These are phyloP conservation scores for Eilema caniola DNA, from an alignment of 2,888 invertebrate genomes.

Conservation along the genomic window DNA sequence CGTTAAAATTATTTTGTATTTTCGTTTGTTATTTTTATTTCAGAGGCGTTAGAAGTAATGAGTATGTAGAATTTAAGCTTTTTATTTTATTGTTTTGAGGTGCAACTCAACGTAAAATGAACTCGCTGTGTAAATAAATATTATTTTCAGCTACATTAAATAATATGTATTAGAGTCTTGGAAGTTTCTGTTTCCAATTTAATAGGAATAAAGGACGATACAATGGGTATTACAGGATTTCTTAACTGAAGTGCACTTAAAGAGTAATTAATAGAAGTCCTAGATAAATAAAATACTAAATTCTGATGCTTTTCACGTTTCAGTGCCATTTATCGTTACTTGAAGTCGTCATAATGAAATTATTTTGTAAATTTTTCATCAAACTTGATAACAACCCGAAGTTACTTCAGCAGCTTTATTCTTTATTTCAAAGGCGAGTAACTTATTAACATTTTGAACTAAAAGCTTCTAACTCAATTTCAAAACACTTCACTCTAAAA, in stretches of 20 bases:
- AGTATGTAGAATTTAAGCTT: slow-evolving; percentile 29
- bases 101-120: no score
- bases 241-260: no score
- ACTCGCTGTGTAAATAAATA: slow-evolving; percentile 5
- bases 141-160: background rate
- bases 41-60: slow-evolving; percentile 42
- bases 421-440: background rate
- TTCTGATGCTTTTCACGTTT: background rate
- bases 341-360: background rate
- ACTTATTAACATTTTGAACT: slow-evolving; percentile 3
- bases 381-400: background rate
- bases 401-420: background rate
- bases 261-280: no score
- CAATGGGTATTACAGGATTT: no score
- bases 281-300: background rate
- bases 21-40: slow-evolving; percentile 42
- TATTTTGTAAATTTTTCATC: background rate
- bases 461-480: slow-evolving; percentile 15
- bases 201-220: no score
- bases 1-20: slow-evolving; percentile 47
- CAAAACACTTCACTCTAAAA: slow-evolving; percentile 33
- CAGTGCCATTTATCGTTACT: background rate
- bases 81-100: slow-evolving; percentile 14
- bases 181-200: background rate
- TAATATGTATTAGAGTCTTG: background rate